Evolutionary conservation across 2,888 invertebrate species (phyloP).

Genomic region (Proisotoma minuta): DNA sequence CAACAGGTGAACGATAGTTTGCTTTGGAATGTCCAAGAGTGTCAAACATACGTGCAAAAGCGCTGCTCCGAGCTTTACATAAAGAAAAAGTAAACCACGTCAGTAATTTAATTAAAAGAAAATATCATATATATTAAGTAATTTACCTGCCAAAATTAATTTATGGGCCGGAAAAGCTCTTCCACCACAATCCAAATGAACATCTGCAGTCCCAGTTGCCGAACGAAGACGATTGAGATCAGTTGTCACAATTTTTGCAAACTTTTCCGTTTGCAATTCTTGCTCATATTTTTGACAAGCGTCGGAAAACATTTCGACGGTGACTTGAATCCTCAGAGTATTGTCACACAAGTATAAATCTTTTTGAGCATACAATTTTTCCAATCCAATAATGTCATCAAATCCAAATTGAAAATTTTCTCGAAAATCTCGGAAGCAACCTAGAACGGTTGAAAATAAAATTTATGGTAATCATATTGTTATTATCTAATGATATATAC

Average conservation of each 20-base stretch:
- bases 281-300: constrained; percentile 2
- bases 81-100: no score
- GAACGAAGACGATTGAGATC: constrained; percentile 13
- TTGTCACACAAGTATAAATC: constrained; percentile 10
- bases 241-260: constrained; percentile 12
- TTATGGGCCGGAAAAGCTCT: constrained; percentile 19
- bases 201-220: constrained; percentile 14
- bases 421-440: constrained; percentile 4
- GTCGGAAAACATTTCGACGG: constrained; percentile 10
- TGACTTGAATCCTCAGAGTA: constrained; percentile 10
- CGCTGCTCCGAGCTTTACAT: constrained; percentile 12
- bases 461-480: no score
- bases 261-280: constrained; percentile 6
- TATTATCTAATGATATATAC: no score
- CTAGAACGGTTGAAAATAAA: no score
- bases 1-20: not conserved
- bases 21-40: not conserved
- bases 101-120: no score
- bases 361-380: constrained; percentile 14
- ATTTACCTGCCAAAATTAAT: constrained; percentile 16
- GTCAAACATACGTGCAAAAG: constrained; percentile 20
- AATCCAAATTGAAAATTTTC: constrained; percentile 8
- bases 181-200: constrained; percentile 18
- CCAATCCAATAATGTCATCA: constrained; percentile 15
- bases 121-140: not conserved